phyloP scores from a whole-genome alignment of 2,888 invertebrate genomes.

The Sericinus montela region DNA sequence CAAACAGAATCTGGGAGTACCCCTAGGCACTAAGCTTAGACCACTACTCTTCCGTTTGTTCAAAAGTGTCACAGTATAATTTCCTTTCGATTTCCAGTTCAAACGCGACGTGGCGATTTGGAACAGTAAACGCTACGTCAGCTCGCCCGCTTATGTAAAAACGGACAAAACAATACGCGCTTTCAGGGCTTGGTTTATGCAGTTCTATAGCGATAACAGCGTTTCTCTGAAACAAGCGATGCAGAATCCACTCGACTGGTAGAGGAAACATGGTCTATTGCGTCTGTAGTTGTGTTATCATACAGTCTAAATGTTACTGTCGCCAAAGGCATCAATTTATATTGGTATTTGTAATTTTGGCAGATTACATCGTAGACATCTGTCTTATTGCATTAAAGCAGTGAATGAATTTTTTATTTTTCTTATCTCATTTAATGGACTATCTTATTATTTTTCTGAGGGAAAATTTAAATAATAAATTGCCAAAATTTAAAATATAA shows the following conservation, averaged over 20 bases:
- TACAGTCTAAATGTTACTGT: too few relatives aligned
- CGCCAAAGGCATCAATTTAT: too few relatives aligned
- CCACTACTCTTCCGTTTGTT: background rate
- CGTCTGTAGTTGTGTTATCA: too few relatives aligned
- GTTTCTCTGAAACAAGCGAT: conserved; percentile 37
- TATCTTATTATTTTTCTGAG: too few relatives aligned
- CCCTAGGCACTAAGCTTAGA: background rate
- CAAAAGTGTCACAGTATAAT: background rate
- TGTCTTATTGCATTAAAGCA: too few relatives aligned
- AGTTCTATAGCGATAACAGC: conserved; percentile 90
- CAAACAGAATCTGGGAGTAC: background rate
- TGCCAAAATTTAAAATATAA: too few relatives aligned
- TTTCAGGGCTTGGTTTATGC: conserved; percentile 89
- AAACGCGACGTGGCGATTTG: conserved; percentile 91
- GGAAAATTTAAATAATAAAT: too few relatives aligned
- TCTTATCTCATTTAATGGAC: too few relatives aligned
- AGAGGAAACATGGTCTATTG: background rate
- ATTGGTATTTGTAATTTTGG: too few relatives aligned
- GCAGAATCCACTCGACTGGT: conserved; percentile 52
- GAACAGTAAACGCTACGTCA: conserved; percentile 89
- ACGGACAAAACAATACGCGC: conserved; percentile 86
- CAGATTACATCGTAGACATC: too few relatives aligned
- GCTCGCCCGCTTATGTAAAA: conserved; percentile 84
- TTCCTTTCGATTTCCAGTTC: conserved; percentile 73
- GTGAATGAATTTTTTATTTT: too few relatives aligned